Evolutionary conservation across 1,140 invertebrate species (phyloP), one percentile per base, ranked within the genome.

Genomic region (Lineus longissimus): DNA sequence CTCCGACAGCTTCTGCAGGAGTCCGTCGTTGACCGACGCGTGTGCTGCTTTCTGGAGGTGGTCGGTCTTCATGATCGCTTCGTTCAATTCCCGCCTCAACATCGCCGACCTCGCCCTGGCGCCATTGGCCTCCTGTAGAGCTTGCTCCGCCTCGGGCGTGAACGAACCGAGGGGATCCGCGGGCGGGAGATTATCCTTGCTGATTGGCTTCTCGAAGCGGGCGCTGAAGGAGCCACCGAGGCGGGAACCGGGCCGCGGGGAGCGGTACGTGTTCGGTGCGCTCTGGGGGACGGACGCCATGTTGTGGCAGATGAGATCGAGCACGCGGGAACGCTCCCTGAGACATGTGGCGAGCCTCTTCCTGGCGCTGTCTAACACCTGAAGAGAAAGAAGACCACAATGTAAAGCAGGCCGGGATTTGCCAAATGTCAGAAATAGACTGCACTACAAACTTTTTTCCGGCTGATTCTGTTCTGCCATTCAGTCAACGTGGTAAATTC

Each of bases 11-110:
- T 81, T 81, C 70, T 76, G 69, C 23, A 71, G 73, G 15, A 81
- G 65, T 9, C 79, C 79, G 59, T 78, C 74, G 63, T 81, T 81
- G 13, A 81, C 79, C 33, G 78, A 78, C 61, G 74, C 72, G 62
- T 80, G 76, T 6, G 74, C 77, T 23, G 74, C 76, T 55, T 72
- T 71, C 63, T 78, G 75, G 7, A 80, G 69, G 57, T 72, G 73
- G 0, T 78, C 73, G 11, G 70, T 68, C 56, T 71, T 67, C 41
- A 76, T 75, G 33, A 81, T 78, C 22, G 71, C 60, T 29, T 75
- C 70, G 1, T 68, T 70, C 22, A 73, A 55, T 31, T 79, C 77
- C 22, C 62, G 57, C 6, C 78, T 71, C 11, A 79, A 71, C 45
- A 73, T 74, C 11, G 67, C 72, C 9, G 73, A 74, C 22, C 76